phyloP scores from a whole-genome alignment of 92 coral and sea anemone genomes.

The Heteractis magnifica region DNA sequence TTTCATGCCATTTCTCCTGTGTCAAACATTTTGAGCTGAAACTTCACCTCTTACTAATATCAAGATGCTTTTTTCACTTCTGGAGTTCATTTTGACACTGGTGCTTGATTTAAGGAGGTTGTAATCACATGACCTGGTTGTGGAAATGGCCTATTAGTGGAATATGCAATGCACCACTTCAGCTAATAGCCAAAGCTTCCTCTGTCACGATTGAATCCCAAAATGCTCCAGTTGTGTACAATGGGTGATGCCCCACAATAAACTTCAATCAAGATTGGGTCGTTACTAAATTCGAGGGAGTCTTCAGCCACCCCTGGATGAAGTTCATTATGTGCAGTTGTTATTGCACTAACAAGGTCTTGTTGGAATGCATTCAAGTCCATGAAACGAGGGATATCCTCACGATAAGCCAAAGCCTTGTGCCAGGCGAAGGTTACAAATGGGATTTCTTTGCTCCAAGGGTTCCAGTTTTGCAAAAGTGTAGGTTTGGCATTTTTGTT shows the following conservation, averaged over 20 bases:
- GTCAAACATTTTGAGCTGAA: too few relatives aligned
- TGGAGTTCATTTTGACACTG: too few relatives aligned
- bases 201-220: constrained; percentile 89
- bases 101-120: too few relatives aligned
- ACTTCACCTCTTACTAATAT: too few relatives aligned
- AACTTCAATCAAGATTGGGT: constrained; percentile 82
- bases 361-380: constrained; percentile 65
- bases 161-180: neutral
- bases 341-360: constrained; percentile 55
- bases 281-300: constrained; percentile 76
- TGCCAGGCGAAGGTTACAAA: constrained; percentile 81
- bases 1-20: too few relatives aligned
- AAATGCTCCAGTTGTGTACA: constrained; percentile 79
- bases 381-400: constrained; percentile 63
- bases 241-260: constrained; percentile 88
- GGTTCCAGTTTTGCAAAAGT: constrained; percentile 91
- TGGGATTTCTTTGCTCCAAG: constrained; percentile 91
- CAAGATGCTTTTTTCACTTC: too few relatives aligned
- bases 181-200: constrained; percentile 77
- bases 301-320: constrained; percentile 70
- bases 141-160: too few relatives aligned
- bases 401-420: constrained; percentile 55
- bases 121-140: too few relatives aligned
- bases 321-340: constrained; percentile 62
- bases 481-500: constrained; percentile 65